A percentile compares a stretch with the other conserved stretches of the same genome.
phyloP scores from a whole-genome alignment of 2,113 vertebrate species.

The Nesoenas mayeri region DNA sequence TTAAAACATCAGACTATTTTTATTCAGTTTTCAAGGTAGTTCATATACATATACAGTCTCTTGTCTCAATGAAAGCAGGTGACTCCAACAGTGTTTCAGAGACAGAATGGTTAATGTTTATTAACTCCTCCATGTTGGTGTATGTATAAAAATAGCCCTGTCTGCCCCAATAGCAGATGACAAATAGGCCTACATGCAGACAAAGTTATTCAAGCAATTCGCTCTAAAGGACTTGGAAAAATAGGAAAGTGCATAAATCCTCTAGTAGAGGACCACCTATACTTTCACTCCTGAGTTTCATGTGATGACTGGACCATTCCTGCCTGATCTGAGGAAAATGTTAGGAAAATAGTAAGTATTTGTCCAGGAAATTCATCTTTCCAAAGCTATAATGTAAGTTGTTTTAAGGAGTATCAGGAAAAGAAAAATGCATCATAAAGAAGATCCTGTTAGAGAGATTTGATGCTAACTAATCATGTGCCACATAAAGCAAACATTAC shows the following conservation, averaged over 20 bases:
- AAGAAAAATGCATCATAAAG: not conserved
- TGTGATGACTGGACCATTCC: not conserved
- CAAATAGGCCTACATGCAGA: not conserved
- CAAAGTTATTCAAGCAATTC: not conserved
- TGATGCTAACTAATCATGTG: not conserved
- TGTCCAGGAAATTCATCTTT: not conserved
- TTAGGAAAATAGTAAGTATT: not conserved
- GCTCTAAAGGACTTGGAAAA: not conserved
- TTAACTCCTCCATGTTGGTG: not conserved
- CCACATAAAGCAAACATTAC: not conserved
- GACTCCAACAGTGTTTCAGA: not conserved
- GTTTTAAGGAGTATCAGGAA: not conserved
- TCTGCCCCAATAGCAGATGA: not conserved
- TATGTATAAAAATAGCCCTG: slow-evolving; percentile 22
- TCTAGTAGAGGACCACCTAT: not conserved
- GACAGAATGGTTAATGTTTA: not conserved
- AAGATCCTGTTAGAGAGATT: not conserved
- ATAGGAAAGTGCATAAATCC: not conserved
- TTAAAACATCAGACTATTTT: not conserved
- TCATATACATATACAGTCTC: not conserved
- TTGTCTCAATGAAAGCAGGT: not conserved
- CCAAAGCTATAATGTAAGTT: not conserved
- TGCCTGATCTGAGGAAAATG: not conserved
- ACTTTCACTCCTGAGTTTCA: not conserved
- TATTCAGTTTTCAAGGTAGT: not conserved